phyloP scores from a whole-genome alignment of 2,888 invertebrate genomes.

The Adelognathus sp. region DNA sequence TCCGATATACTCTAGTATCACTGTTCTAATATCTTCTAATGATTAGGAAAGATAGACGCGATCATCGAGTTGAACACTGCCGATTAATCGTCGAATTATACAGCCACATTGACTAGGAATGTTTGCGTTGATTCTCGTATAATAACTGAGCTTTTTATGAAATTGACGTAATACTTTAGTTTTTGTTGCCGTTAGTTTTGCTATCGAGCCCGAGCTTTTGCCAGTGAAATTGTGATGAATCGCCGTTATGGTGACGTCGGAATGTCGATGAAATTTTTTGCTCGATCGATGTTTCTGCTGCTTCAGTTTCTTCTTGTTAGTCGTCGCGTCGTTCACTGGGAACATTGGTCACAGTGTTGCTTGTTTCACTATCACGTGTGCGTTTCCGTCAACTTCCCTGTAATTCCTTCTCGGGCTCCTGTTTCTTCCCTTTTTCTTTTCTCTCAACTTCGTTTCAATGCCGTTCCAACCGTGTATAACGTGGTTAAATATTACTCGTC shows the following conservation, averaged over 20 bases:
- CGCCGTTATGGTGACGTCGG: slow-evolving; percentile 34
- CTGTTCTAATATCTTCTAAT: slow-evolving; percentile 43
- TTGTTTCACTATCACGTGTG: slow-evolving; percentile 42
- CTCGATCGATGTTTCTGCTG: slow-evolving; percentile 38
- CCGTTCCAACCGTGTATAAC: slow-evolving; percentile 15
- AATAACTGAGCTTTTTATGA: slow-evolving; percentile 61
- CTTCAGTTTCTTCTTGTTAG: slow-evolving; percentile 38
- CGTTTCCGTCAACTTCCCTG: slow-evolving; percentile 49
- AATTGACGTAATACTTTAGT: slow-evolving; percentile 64
- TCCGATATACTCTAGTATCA: slow-evolving; percentile 53
- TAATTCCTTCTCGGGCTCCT: slow-evolving; percentile 28
- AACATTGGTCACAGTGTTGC: slow-evolving; percentile 62
- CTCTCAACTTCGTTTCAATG: background rate
- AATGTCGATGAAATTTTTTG: slow-evolving; percentile 12
- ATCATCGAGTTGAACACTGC: slow-evolving; percentile 70
- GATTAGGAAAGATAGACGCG: slow-evolving; percentile 58
- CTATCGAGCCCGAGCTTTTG: slow-evolving; percentile 36
- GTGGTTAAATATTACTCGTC: slow-evolving; percentile 53
- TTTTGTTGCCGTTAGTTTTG: slow-evolving; percentile 47
- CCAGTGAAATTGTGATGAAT: slow-evolving; percentile 35
- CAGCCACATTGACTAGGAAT: slow-evolving; percentile 69
- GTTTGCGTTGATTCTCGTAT: slow-evolving; percentile 58
- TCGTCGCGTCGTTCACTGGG: slow-evolving; percentile 53
- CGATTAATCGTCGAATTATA: slow-evolving; percentile 71
- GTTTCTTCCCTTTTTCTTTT: background rate